These are phyloP conservation scores for Amorpha juglandis DNA, from an alignment of 2,888 invertebrate species.

Conservation along the genomic window DNA sequence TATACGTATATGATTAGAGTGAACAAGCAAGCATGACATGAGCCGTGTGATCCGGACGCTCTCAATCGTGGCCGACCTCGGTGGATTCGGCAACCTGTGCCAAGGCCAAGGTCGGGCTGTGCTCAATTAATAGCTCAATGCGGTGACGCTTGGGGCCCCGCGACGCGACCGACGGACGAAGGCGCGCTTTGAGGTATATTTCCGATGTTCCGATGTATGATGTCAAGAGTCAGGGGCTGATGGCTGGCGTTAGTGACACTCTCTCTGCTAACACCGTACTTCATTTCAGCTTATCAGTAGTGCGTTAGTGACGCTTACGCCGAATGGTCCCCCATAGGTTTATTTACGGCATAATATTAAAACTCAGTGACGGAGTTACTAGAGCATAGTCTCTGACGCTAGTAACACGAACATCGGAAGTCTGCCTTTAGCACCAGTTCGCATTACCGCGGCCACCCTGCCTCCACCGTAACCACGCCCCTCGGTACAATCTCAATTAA, in stretches of 20 bases:
- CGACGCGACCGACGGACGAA: conserved; percentile 30
- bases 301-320: too few species aligned
- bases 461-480: not conserved
- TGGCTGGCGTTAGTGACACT: too few species aligned
- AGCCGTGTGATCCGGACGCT: conserved; percentile 80
- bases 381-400: too few species aligned
- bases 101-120: conserved; percentile 81
- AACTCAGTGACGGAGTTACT: too few species aligned
- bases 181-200: not conserved
- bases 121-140: conserved; percentile 70
- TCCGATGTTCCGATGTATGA: too few species aligned
- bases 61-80: conserved; percentile 76
- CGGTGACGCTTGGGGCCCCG: conserved; percentile 54
- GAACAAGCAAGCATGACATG: conserved; percentile 52
- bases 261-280: too few species aligned
- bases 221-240: too few species aligned
- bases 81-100: conserved; percentile 77
- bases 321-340: too few species aligned
- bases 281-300: too few species aligned
- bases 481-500: not conserved
- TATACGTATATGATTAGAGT: conserved; percentile 31
- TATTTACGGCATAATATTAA: too few species aligned
- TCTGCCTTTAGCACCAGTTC: not conserved
- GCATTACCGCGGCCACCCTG: not conserved
- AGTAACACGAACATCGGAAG: too few species aligned